Evolutionary conservation across 2,113 vertebrate species (phyloP), one percentile per base, ranked within the genome.

Genomic region (Corvus hawaiiensis): DNA sequence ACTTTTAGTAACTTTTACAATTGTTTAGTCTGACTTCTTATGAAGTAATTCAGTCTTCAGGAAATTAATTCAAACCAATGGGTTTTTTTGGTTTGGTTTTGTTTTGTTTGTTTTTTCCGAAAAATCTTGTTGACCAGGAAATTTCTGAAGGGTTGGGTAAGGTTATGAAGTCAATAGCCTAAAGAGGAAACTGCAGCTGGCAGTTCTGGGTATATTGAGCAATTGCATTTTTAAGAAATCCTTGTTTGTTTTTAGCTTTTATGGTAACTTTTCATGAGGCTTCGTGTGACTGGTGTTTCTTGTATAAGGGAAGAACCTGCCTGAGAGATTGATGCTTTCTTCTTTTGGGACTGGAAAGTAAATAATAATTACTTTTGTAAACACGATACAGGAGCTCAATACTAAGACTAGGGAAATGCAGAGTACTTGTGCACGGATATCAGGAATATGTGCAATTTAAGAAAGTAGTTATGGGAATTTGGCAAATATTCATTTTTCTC

Each of bases 201-300:
- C 76, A 79, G n/a, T 90, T 95, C 66, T 78, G 80, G 64, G n/a
- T 71, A 75, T 86, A 77, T 94, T 97, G 86, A 94, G 94, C 83
- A 96, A 96, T 51, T 89, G n/a, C 49, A 79, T 96, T 95, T 97
- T 92, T 9, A 11, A 95, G 87, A 92, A 96, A 94, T 67, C 55
- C 46, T 69, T 91, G 66, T 89, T 85, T 96, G 51, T 7, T 94
- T 94, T 94, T 76, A 90, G 84, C 37, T 93, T 96, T 95, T 95
- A 91, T 54, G 61, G 93, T 75, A 92, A 83, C 35, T 11, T 87
- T 94, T 96, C 77, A 35, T 52, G 61, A 94, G 22, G 24, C 21
- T 91, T 92, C 41, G 13, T 83, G 75, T 37, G 55, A 52, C n/a
- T 1, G 1, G 43, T 75, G 68, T 78, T 90, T 63, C 79, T 85